Evolutionary conservation across 1,140 invertebrate genomes (phyloP), one percentile per base, ranked within the genome.

Genomic region (Whitmania pigra): DNA sequence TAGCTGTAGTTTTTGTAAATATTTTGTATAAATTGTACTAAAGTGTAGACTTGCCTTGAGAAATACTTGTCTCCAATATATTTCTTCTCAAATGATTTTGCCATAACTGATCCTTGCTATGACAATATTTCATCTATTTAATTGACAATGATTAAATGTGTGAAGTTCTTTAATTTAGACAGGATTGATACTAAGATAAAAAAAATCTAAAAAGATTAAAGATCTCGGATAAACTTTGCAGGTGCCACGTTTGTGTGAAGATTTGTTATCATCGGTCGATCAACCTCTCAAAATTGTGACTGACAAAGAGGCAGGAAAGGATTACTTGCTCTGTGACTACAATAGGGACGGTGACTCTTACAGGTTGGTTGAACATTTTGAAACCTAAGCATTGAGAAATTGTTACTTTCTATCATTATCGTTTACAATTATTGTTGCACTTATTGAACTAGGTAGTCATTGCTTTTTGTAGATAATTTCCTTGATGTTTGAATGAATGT

Each of bases 281-380:
- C 96, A 99, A 82, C 96, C 96, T 17, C 84, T 99, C 68, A 98
- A 99, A 86, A 94, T 99, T 77, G 93, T 93, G 71, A 88, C 93
- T 82, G 95, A 99, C 82, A 92, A 92, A 79, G 89, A 88, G 77
- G 88, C 88, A 73, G 94, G 94, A 43, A 96, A 94, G 83, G 95
- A 99, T 82, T 99, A 97, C 84, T 85, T 99, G 70, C 83, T 99
- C 4, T 99, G 97, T 84, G 97, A 99, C 85, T 99, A 99, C 80
- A 99, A 97, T 83, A 87, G 97, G 79, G 96, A 99, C 84, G 95
- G 94, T 29, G 96, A 99, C 83, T 99, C 95, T 20, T 99, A 99
- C 82, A 89, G 90, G 90, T 90, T 78, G 75, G 72, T 69, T 69
- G 29, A 43, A 25, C 18, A 60, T 13, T 68, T 36, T 68, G 2